Percentiles rank a stretch among this genome's conserved stretches.
Conservation (phyloP, 2,113 vertebrate genomes). For the Sturnus vulgaris region DNA sequence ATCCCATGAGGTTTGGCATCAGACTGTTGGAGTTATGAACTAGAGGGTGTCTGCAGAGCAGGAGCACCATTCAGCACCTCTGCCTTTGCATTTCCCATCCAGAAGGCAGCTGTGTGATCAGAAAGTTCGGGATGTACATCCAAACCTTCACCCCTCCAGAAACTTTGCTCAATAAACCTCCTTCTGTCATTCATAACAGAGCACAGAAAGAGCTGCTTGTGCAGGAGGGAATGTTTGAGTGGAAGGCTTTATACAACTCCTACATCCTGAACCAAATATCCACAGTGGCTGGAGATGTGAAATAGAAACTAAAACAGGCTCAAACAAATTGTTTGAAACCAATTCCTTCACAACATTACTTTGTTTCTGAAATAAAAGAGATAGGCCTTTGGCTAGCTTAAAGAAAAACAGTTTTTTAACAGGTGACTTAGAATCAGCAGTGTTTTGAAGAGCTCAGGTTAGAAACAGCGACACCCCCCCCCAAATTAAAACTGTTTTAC, state of each 20-base stretch:
- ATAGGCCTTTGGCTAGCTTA: not conserved
- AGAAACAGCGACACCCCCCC: fast-evolving
- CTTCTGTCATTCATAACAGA: not conserved
- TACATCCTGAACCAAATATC: not conserved
- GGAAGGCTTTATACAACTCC: not conserved
- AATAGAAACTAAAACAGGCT: not conserved
- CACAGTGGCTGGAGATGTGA: not conserved
- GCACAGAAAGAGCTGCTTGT: not conserved
- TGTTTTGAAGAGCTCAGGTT: not conserved
- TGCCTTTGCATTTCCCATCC: not conserved
- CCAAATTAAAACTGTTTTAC: not conserved
- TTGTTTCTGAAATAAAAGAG: not conserved
- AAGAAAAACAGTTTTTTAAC: not conserved
- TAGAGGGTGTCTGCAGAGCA: not conserved
- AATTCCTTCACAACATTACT: not conserved
- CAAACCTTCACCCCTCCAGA: not conserved
- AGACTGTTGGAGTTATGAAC: not conserved
- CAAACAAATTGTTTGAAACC: not conserved
- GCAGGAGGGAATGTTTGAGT: not conserved
- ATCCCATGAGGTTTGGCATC: not conserved
- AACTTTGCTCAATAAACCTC: not conserved
- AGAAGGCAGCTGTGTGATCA: not conserved
- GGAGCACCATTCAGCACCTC: not conserved
- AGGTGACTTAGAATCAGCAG: not conserved
- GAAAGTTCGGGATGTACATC: not conserved